Evolutionary conservation across 2,888 invertebrate genomes (phyloP).

Genomic region (Orthonychiurus folsomi): DNA sequence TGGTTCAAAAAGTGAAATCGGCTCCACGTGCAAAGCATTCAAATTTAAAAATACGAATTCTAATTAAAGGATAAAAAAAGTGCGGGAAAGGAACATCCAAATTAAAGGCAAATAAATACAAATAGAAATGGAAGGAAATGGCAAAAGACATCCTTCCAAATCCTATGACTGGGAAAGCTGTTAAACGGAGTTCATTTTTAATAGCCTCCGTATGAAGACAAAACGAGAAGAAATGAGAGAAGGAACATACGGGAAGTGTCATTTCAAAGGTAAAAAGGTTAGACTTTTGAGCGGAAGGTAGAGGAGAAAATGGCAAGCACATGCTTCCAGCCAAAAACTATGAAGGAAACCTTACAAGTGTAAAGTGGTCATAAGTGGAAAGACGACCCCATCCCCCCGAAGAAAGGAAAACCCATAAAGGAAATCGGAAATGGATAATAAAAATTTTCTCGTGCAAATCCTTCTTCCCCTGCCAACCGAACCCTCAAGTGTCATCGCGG

Average conservation of each 20-base stretch:
- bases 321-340: neutral
- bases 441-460: conserved; percentile 23
- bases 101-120: no score
- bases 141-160: no score
- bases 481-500: conserved; percentile 23
- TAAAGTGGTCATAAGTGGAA: conserved; percentile 14
- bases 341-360: neutral
- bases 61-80: no score
- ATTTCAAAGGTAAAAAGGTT: neutral
- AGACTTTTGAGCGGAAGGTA: neutral
- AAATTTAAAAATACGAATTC: no score
- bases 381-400: no score
- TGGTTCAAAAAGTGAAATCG: no score
- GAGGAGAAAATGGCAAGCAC: conserved; percentile 7
- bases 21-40: no score
- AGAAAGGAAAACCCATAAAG: conserved; percentile 5
- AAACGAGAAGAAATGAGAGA: conserved; percentile 8
- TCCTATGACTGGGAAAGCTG: no score
- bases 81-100: no score
- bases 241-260: conserved; percentile 3
- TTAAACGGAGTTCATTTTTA: neutral
- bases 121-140: no score
- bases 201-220: neutral
- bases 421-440: conserved; percentile 24
- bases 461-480: conserved; percentile 14